Evolutionary conservation across 2,113 vertebrate genomes (phyloP), one percentile per base, ranked within the genome.

Genomic region (Falco punctatus): DNA sequence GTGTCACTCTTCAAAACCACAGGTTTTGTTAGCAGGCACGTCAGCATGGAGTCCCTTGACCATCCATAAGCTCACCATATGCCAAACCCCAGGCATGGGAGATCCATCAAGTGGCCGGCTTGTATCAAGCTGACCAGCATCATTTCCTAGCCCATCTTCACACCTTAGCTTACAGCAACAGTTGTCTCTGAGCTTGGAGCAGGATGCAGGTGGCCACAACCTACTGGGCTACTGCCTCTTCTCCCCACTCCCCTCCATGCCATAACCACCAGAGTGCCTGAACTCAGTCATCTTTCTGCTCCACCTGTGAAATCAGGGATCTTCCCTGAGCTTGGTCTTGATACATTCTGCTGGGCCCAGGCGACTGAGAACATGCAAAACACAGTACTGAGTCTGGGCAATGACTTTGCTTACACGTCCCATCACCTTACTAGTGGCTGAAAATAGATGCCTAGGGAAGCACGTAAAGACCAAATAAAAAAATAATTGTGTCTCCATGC

Each of bases 51-150:
- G 26, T 11, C 42, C n/a, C 79, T 51, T 28, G 33, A 9, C 28
- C 32, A 28, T 14, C 15, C 3, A 0, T 49, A 28, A 84, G 9
- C 33, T 54, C 7, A 52, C 6, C 15, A 1, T 13, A 49, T 26
- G 20, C 58, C 86, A 46, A 66, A 59, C 23, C 24, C 30, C 46
- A 71, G 64, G 24, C 27, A 15, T 15, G 27, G 55, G 9, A 81
- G 5, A 51, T 4, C 22, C 30, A n/a, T 4, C 44, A 61, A 2
- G 4, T 10, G 8, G 40, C 55, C 73, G 26, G 33, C 10, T 32
- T 48, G 57, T 17, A 20, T 59, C 52, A 27, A 61, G 22, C 10
- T 71, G 61, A 32, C 17, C 38, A 42, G 10, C 33, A 38, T n/a
- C 5, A 22, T 49, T 67, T 84, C 51, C 40, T 66, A 51, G 61